Evolutionary conservation across 2,797 vertebrate genomes (phyloP), one percentile per base, ranked within the genome.

Genomic region (Molossus alvarezi): DNA sequence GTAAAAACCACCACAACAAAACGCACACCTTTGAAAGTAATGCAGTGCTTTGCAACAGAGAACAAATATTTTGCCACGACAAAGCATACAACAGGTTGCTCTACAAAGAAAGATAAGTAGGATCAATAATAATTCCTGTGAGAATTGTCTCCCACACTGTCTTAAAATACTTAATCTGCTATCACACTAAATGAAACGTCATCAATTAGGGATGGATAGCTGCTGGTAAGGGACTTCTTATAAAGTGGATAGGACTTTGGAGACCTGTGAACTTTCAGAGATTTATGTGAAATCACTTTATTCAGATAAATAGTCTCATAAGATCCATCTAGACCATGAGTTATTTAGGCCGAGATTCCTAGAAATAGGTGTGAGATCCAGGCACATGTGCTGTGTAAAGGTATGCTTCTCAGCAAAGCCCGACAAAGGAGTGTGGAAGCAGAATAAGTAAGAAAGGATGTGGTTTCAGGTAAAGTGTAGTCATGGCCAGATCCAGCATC

Each of bases 231-330:
- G 14, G 41, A 12, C 13, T 75, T 79, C 73, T n/a, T 77, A 84
- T 25, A 90, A 72, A 73, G 72, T 62, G 27, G 55, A 71, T 57
- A 79, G 60, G 45, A 84, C 37, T 89, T 95, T 72, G 48, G 9
- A 87, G 60, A 92, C 14, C 17, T 75, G 7, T 55, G 60, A 90
- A 77, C 15, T 25, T 51, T 72, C 5, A 7, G 37, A 33, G 11
- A 29, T 94, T 23, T 75, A 67, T 17, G 25, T 64, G 13, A 73
- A 88, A 92, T 69, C 5, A 82, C 64, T 64, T 37, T 72, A 65
- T 17, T 64, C 20, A 92, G 37, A 33, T 81, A 72, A 92, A 81
- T 87, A 87, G 3, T 92, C 75, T 90, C n/a, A 67, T 77, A 95
- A 84, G 41, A 71, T 9, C 6, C 6, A 71, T 11, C 1, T 51